phyloP scores from a whole-genome alignment of 2,797 vertebrate species.

The Molossus alvarezi region DNA sequence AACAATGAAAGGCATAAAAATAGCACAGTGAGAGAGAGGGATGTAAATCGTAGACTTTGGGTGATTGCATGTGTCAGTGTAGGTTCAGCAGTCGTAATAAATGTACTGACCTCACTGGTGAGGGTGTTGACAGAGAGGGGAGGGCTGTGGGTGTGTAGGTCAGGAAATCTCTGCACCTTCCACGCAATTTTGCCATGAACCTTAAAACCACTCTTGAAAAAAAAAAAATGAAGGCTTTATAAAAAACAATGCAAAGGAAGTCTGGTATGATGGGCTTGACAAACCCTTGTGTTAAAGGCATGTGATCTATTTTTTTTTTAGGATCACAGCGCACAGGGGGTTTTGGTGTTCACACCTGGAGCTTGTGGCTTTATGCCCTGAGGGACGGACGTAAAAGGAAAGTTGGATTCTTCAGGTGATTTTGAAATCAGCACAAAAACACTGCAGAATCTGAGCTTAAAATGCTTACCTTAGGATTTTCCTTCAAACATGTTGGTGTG shows the following conservation, averaged over 20 bases:
- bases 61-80: too few relatives aligned
- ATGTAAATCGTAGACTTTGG: not conserved
- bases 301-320: not conserved
- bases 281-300: not conserved
- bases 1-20: not conserved
- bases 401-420: not conserved
- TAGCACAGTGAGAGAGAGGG: not conserved
- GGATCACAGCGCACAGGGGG: not conserved
- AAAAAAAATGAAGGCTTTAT: not conserved
- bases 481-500: not conserved
- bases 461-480: not conserved
- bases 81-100: not conserved
- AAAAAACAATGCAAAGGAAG: not conserved
- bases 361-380: not conserved
- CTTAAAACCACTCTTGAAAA: not conserved
- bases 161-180: not conserved
- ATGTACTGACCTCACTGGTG: not conserved
- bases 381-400: not conserved
- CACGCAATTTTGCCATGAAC: not conserved
- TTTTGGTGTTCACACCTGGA: not conserved
- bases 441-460: not conserved
- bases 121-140: rapidly evolving
- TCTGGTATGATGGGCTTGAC: not conserved
- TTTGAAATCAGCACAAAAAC: not conserved
- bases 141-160: not conserved